A percentile compares a stretch with the other conserved stretches of the same genome.
These are phyloP conservation scores for Albula goreensis DNA, from an alignment of 2,113 vertebrate genomes.

Conservation along the genomic window DNA sequence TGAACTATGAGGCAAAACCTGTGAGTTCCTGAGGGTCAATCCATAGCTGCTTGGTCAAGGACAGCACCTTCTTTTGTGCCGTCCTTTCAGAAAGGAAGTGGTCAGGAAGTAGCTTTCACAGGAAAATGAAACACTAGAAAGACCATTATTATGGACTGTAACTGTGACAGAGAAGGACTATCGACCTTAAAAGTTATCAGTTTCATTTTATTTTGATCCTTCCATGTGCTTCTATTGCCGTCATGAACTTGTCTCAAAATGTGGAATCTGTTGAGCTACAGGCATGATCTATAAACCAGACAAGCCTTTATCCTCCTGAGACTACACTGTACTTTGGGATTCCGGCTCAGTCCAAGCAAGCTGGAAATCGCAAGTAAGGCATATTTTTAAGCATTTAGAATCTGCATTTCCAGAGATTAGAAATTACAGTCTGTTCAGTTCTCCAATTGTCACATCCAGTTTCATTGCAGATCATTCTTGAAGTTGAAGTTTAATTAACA, in stretches of 20 bases:
- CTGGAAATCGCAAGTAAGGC: background rate
- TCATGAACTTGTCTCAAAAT: background rate
- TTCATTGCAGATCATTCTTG: background rate
- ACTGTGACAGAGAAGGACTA: slow-evolving; percentile 19
- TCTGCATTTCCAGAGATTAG: background rate
- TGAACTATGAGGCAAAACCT: slow-evolving; percentile 5
- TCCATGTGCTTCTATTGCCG: background rate
- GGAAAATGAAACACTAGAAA: slow-evolving; percentile 63
- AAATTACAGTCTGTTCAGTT: background rate
- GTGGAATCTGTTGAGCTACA: background rate
- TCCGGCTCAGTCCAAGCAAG: background rate
- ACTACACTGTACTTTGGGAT: background rate
- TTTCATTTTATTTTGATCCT: background rate
- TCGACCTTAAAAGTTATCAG: background rate
- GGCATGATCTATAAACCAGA: background rate
- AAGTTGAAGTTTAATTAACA: background rate
- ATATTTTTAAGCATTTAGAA: background rate
- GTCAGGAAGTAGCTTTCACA: slow-evolving; percentile 69
- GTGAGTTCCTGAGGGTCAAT: slow-evolving; percentile 23
- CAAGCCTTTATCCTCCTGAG: background rate
- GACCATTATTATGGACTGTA: slow-evolving; percentile 46
- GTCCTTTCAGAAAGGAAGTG: slow-evolving; percentile 61
- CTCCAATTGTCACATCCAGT: background rate
- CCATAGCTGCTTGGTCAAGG: slow-evolving; percentile 54
- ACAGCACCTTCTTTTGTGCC: slow-evolving; percentile 55